Evolutionary conservation across 2,797 vertebrate species (phyloP), one percentile per base, ranked within the genome.

Genomic region (Graptemys geographica): DNA sequence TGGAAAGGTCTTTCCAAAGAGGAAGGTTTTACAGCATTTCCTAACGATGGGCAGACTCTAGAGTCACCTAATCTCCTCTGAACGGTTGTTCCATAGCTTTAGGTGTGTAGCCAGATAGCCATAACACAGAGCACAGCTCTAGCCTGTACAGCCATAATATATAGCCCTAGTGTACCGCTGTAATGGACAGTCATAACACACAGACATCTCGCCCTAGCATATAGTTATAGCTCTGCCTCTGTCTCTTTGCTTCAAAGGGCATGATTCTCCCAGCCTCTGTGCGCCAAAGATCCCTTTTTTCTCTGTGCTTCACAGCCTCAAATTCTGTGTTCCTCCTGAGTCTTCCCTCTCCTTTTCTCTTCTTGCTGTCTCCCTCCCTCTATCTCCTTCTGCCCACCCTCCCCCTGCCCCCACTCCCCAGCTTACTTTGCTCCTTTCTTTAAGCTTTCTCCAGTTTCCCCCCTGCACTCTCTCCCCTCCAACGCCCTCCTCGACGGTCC

Each of bases 111-210:
- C 62, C 33, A 65, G 62, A n/a, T 25, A 81, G 31, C 49, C 59
- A 2, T 8, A 41, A 81, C n/a, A 11, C 1, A 16, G 31, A 52
- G 55, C 2, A 25, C 65, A 79, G 51, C 25, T 11, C 8, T 19
- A 69, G 78, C 53, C n/a, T 28, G 15, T 27, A n/a, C 21, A 56
- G 52, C 13, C 52, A 23, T 84, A 37, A 18, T n/a, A 19, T n/a
- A 19, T 3, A 69, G n/a, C 18, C n/a, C 4, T 3, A 11, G n/a
- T 69, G 8, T 21, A 21, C 1, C 9, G 9, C 33, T 69, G n/a
- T 21, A 21, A 69, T 69, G 33, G n/a, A 69, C 3, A 23, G 19
- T n/a, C n/a, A n/a, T 21, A 37, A 37, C 65, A 65, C 62, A 5
- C 62, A 19, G 62, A 10, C 33, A n/a, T 15, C 18, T 19, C 8